These are phyloP conservation scores for Drymonia ruficornis DNA, from an alignment of 2,888 invertebrate genomes.

Conservation along the genomic window DNA sequence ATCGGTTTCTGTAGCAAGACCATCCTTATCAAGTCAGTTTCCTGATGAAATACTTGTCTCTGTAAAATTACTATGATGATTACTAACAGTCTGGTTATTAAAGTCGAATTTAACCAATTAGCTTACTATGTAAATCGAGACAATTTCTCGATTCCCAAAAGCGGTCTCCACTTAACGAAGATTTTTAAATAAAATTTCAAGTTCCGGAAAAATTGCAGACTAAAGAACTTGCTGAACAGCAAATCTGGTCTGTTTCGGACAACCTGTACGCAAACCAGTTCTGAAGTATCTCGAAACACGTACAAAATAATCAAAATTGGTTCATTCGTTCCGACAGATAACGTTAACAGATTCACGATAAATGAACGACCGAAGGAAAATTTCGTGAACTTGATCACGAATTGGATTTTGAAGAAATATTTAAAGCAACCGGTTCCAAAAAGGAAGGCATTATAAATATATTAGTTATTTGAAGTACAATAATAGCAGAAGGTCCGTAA, in stretches of 20 bases:
- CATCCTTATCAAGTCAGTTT: no score
- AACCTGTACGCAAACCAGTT: constrained; percentile 25
- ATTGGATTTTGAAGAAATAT: neutral
- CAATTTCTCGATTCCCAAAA: neutral
- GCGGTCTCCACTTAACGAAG: neutral
- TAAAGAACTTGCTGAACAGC: constrained; percentile 1
- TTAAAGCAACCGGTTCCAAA: neutral
- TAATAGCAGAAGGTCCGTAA: constrained; percentile 14
- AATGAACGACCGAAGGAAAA: constrained; percentile 11
- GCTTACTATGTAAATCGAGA: neutral
- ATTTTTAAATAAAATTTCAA: neutral
- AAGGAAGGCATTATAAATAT: neutral
- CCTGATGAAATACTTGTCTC: no score
- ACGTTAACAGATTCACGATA: constrained; percentile 1
- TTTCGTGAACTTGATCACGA: neutral
- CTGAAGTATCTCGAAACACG: constrained; percentile 17
- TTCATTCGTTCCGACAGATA: constrained; percentile 8
- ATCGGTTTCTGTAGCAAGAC: no score
- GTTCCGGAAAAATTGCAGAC: constrained; percentile 6
- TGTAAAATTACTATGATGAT: no score
- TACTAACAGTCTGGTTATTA: no score
- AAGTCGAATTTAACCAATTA: neutral
- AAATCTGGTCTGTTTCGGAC: constrained; percentile 5
- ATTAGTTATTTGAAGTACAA: neutral
- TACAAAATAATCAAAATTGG: constrained; percentile 20